These are phyloP conservation scores for Antheraea assamensis DNA, from an alignment of 2,888 invertebrate species.

Conservation along the genomic window DNA sequence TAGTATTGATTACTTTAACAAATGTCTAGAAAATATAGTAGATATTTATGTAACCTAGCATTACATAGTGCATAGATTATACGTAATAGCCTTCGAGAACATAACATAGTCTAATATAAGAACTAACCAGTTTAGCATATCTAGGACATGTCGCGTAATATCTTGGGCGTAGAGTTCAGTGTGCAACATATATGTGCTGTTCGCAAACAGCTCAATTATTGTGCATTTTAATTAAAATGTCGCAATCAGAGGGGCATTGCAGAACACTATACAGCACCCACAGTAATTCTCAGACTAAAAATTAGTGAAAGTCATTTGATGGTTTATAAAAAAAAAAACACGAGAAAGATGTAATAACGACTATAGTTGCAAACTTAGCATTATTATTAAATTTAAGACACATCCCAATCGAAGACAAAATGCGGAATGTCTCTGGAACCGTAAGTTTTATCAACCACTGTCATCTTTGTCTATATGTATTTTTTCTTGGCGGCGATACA, in stretches of 20 bases:
- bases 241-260: not conserved
- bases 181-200: not conserved
- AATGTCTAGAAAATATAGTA: not conserved
- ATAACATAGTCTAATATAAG: not conserved
- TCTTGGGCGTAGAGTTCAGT: not conserved
- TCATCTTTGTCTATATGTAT: not conserved
- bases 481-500: not conserved
- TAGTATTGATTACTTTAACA: not conserved
- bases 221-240: conserved; percentile 1
- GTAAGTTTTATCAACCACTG: too few species aligned
- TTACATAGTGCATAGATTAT: not conserved
- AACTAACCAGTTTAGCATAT: not conserved
- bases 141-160: not conserved
- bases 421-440: too few species aligned
- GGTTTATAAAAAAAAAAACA: too few species aligned
- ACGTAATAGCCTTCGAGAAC: not conserved
- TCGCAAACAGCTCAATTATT: not conserved
- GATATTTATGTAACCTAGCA: not conserved
- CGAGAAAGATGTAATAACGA: too few species aligned
- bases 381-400: too few species aligned
- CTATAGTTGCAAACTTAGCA: too few species aligned
- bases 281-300: not conserved
- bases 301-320: not conserved
- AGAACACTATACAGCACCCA: not conserved
- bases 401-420: too few species aligned